Base-by-base conservation (phyloP, 2,797 vertebrate genomes). In the Enteromius argenteus region DNA sequence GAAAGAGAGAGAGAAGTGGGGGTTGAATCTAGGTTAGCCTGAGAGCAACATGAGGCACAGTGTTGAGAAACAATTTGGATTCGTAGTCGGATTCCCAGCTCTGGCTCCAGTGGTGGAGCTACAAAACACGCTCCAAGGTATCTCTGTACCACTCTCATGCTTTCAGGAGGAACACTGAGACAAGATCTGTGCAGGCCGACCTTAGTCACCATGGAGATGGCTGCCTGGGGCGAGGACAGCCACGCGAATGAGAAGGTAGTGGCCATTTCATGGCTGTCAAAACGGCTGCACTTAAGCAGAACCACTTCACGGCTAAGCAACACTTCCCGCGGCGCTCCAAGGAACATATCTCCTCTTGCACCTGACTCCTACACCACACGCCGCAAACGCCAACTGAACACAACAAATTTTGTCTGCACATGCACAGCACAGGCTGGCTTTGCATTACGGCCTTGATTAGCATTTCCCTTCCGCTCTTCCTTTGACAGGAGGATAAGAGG, bases 221-320 rank as follows among this genome's bases (percentile, higher is more conserved):
- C 84, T 88, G 86, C 90, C 85, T 81, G 80, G 53, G 87, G 89
- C 64, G 56, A 86, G 88, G 87, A 90, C 91, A 87, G 90, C 90
- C 90, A 89, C 87, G 91, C 87, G 85, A 89, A 90, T 79, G 86
- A 93, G 91, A 92, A 94, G 94, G 93, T 94, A 92, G 88, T 91
- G 92, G 89, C 90, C 92, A 93, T 94, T 94, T 94, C 93, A 94
- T 88, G 91, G 92, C 91, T 92, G 93, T 94, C 92, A 86, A 83
- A 88, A 56, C 37, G 49, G 35, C 60, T 81, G 74, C 79, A 46
- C 82, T 84, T 79, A 82, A 79, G 81, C 73, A 79, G 42, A 53
- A 60, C 44, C 67, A 75, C 75, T 72, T 83, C 72, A 71, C 37
- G 17, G 64, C 8, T 56, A 68, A 68, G 66, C 76, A 71, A 64